Conservation (phyloP, 53 echinoderm and acorn worm genomes). For the Paelopatides confundens region DNA sequence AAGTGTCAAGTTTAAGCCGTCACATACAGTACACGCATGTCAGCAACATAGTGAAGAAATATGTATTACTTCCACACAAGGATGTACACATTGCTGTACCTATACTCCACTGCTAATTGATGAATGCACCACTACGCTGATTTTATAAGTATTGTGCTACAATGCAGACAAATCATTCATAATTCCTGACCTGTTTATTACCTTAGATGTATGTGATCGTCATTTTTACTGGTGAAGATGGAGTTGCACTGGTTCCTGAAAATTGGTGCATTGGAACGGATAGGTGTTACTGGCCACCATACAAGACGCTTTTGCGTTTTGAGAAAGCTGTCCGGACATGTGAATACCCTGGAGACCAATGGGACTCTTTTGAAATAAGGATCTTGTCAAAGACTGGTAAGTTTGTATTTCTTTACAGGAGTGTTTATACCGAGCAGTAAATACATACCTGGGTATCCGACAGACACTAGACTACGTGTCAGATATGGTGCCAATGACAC, state of each 20-base stretch:
- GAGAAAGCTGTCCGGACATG: background rate
- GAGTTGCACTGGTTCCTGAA: too few species aligned
- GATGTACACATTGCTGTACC: constrained; percentile 9
- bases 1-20: constrained; percentile 8
- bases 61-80: constrained; percentile 24
- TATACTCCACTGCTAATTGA: constrained; percentile 2
- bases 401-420: too few species aligned
- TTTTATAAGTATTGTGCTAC: too few species aligned
- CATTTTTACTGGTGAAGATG: too few species aligned
- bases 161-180: too few species aligned
- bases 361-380: background rate
- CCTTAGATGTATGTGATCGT: background rate
- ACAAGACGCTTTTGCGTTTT: background rate
- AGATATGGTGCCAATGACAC: too few species aligned
- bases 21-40: background rate
- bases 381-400: too few species aligned
- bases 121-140: too few species aligned
- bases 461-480: too few species aligned
- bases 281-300: constrained; percentile 5
- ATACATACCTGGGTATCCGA: too few species aligned
- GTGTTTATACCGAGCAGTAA: too few species aligned
- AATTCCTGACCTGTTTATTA: background rate
- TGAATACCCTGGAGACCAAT: background rate
- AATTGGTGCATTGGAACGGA: background rate
- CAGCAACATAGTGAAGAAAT: constrained; percentile 7